phyloP scores from a whole-genome alignment of 2,797 vertebrate species.

The Falco naumanni region DNA sequence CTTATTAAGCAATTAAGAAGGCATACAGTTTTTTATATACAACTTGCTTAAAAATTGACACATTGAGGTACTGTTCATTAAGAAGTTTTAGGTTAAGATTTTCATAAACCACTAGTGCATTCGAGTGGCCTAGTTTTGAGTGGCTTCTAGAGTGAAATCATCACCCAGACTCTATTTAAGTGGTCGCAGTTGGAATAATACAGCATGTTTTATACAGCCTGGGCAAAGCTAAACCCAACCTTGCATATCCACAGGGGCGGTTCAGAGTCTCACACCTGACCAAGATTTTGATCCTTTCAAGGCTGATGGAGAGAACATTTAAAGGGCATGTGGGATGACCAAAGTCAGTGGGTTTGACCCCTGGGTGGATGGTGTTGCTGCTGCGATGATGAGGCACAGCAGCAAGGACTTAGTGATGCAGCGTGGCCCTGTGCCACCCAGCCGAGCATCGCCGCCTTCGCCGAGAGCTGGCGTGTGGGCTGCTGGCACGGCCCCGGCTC shows the following conservation, averaged over 20 bases:
- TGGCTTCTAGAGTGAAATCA: not conserved
- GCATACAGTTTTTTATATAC: not conserved
- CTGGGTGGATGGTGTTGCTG: not conserved
- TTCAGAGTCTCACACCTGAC: not conserved
- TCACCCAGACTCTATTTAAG: not conserved
- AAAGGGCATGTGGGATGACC: not conserved
- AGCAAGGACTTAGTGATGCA: not conserved
- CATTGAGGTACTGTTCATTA: not conserved
- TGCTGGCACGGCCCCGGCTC: not conserved
- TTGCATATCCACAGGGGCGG: not conserved
- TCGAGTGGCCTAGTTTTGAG: not conserved
- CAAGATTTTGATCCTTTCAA: not conserved
- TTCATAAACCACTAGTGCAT: not conserved
- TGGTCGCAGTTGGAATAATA: accelerated
- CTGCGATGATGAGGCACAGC: not conserved
- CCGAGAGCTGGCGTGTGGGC: accelerated
- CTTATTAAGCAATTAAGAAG: constrained; percentile 27
- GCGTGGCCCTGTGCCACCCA: not conserved
- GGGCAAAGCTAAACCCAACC: not conserved
- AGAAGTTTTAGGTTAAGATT: not conserved
- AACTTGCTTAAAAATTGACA: not conserved
- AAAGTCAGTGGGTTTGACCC: not conserved
- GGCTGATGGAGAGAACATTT: not conserved
- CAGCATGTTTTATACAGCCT: not conserved
- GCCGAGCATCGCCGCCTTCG: not conserved